Evolutionary conservation across 2,797 vertebrate genomes (phyloP).

Genomic region (Carapus acus): DNA sequence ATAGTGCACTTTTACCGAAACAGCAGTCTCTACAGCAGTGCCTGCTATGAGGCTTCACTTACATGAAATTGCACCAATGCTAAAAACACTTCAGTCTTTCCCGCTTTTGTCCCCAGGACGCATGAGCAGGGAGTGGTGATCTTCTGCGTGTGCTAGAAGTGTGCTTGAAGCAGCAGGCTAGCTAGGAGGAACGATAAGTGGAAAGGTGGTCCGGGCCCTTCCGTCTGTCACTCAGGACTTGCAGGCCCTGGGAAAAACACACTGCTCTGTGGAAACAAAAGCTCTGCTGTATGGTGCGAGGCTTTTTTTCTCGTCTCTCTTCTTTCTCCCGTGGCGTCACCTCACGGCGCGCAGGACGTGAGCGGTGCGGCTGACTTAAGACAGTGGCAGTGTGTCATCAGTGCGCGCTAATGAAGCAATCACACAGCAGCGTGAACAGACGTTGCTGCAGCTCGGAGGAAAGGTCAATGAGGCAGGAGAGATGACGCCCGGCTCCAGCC

Average conservation of each 20-base stretch:
- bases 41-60: too few relatives aligned
- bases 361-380: slow-evolving; percentile 9
- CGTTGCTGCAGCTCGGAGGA: slow-evolving; percentile 17
- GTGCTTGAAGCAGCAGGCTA: neutral
- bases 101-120: neutral
- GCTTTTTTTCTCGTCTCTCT: slow-evolving; percentile 4
- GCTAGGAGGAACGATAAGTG: neutral
- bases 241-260: neutral
- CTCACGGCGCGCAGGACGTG: slow-evolving; percentile 3
- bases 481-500: slow-evolving; percentile 41
- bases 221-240: neutral
- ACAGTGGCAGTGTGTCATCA: slow-evolving; percentile 8
- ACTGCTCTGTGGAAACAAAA: slow-evolving; percentile 5
- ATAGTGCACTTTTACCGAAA: too few relatives aligned
- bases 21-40: too few relatives aligned
- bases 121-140: neutral
- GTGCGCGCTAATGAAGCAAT: slow-evolving; percentile 44
- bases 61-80: too few relatives aligned
- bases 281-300: neutral
- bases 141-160: slow-evolving; percentile 10
- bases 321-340: slow-evolving; percentile 9
- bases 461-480: slow-evolving; percentile 53
- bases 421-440: slow-evolving; percentile 15
- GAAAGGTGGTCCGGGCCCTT: slow-evolving; percentile 2
- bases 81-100: too few relatives aligned